Base-by-base conservation (phyloP, 2,888 invertebrate species). In the Agriopis marginaria region DNA sequence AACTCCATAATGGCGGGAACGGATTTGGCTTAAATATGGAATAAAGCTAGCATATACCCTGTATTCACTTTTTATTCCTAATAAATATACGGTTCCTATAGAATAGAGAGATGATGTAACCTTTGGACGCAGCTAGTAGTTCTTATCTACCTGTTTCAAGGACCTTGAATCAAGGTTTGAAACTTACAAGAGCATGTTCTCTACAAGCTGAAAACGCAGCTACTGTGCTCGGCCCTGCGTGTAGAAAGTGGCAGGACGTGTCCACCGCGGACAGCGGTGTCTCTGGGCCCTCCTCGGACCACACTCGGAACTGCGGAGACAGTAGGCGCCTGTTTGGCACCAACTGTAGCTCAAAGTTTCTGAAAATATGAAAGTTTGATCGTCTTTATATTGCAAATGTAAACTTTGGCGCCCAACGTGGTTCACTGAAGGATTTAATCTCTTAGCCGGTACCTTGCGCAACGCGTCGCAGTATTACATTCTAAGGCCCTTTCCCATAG, bases 181-280 rank as follows among this genome's bases (percentile, higher is more conserved):
- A 53, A 79, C 95, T 95, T 88, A 97, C 97, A 86, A 97, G 91
- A 58, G 95, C 89, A 79, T 95, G 95, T 73, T 95, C 95, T 74
- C 95, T 92, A 84, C 97, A 97, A 51, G 96, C 94, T 75, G 96
- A 97, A 74, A 97, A 93, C 1, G 97, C 96, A 9, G 97, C 97
- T 0, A 96, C 95, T 39, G 94, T 92, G 12, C 86, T 88, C 0
- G 89, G 89, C 73, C 96, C 95, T 5, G 91, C 82, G 83, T 97
- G 96, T 58, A 96, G 88, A 87, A 95, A 97, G 84, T 97, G 96
- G 82, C 97, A 97, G 49, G 95, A 91, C 14, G 91, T 77, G 71
- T 91, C 90, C 7, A 87, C 85, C 2, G 83, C 78, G 1, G 92
- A 89, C 56, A 90, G 80, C 7, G 88, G 86, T n/a, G 86, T 86